These are phyloP conservation scores for Rhingia rostrata DNA, from an alignment of 2,888 invertebrate species.

Conservation along the genomic window DNA sequence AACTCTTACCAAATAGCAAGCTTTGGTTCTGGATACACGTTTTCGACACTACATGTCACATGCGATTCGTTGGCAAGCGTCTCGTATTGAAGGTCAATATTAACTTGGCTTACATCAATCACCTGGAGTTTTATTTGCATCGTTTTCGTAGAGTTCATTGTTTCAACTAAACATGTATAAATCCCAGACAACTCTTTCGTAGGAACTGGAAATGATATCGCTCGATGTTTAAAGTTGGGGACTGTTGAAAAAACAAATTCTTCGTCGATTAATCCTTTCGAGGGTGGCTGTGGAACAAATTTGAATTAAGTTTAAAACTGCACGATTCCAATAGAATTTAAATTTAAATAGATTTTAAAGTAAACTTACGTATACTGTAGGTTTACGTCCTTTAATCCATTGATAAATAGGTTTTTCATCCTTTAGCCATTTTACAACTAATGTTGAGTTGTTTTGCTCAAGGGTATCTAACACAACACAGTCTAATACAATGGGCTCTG, in stretches of 20 bases:
- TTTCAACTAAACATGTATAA: conserved; percentile 58
- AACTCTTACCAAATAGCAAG: conserved; percentile 53
- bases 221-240: conserved; percentile 43
- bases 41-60: conserved; percentile 54
- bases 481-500: conserved; percentile 51
- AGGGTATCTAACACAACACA: conserved; percentile 42
- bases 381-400: conserved; percentile 66
- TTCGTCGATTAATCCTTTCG: conserved; percentile 56
- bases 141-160: conserved; percentile 34
- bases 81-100: conserved; percentile 29
- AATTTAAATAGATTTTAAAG: not conserved
- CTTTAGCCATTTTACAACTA: conserved; percentile 67
- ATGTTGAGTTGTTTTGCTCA: conserved; percentile 14
- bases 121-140: conserved; percentile 51
- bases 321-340: too few species aligned
- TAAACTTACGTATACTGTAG: conserved; percentile 61
- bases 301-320: not conserved
- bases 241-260: conserved; percentile 42
- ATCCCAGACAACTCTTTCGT: conserved; percentile 52
- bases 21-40: conserved; percentile 59
- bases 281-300: conserved; percentile 18
- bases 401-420: conserved; percentile 62
- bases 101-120: conserved; percentile 52
- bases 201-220: conserved; percentile 43
- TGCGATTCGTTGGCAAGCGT: conserved; percentile 43